Evolutionary conservation across 2,888 invertebrate genomes (phyloP), one percentile per base, ranked within the genome.

Genomic region (Cheilosia variabilis): DNA sequence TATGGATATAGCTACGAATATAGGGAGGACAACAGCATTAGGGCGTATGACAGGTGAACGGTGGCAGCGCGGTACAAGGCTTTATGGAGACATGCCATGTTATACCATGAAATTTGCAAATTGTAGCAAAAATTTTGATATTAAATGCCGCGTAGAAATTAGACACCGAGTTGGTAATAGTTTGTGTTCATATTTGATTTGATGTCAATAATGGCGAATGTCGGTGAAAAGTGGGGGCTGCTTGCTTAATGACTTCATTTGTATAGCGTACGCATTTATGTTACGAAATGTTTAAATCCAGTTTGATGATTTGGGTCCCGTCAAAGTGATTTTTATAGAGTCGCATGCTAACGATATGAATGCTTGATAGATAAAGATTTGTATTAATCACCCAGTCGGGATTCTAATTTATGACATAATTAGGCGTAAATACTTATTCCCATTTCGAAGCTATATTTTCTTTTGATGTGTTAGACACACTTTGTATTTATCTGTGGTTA

Each of bases 71-170:
- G 47, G 9, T 7, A 17, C 19, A 22, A 50, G 2, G 31, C 43
- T 58, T 57, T 15, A 53, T 60, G 52, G 19, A 6, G 31, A 34
- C 31, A 45, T 62, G 60, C 17, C 63, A 63, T 66, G 50, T 72
- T 65, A 52, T 52, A 65, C 58, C 31, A 71, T 65, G 78, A 57
- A 71, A 65, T 78, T 63, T 47, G 43, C 41, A 65, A 72, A 78
- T 57, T 55, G 41, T 60, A 57, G 31, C 15, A 62, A 22, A 68
- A 55, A 41, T 62, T 37, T 37, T 34, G 34, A 55, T 73, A 45
- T 34, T 53, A 52, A 65, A 31, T 55, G 47, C 45, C 45, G 45
- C 45, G 45, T 45, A 10, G 13, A 58, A 76, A 58, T 68, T 43
- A 53, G 41, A 50, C 22, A 27, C 60, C 15, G 0, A 45, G 10